Evolutionary conservation across 2,797 vertebrate species (phyloP).

Genomic region (Clarias pachynema): DNA sequence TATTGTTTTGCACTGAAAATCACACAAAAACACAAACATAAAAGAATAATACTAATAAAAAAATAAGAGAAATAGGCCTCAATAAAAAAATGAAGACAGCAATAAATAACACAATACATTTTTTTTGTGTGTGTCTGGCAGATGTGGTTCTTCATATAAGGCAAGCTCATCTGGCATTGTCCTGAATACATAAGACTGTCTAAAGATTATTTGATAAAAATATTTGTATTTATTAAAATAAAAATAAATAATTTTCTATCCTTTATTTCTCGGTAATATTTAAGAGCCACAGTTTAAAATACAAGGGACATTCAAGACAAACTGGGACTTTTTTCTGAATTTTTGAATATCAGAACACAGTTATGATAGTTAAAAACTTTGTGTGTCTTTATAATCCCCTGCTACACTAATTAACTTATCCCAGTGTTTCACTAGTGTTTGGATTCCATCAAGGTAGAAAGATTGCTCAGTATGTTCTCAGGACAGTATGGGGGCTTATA

Average conservation of each 20-base stretch:
- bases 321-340: too few species aligned
- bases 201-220: neutral
- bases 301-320: conserved; percentile 20
- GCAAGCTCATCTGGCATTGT: neutral
- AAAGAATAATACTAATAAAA: neutral
- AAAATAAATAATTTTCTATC: neutral
- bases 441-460: too few species aligned
- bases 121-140: neutral
- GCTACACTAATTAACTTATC: too few species aligned
- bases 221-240: too few species aligned
- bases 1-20: too few species aligned
- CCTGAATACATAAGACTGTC: neutral
- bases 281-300: neutral
- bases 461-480: too few species aligned
- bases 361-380: too few species aligned
- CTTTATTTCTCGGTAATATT: neutral
- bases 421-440: too few species aligned
- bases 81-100: neutral
- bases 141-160: neutral
- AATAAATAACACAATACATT: too few species aligned
- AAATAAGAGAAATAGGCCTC: neutral
- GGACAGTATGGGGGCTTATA: too few species aligned
- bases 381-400: too few species aligned
- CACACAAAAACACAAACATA: neutral
- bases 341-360: too few species aligned